phyloP scores from a whole-genome alignment of 2,113 vertebrate genomes.

The Poicephalus gulielmi region DNA sequence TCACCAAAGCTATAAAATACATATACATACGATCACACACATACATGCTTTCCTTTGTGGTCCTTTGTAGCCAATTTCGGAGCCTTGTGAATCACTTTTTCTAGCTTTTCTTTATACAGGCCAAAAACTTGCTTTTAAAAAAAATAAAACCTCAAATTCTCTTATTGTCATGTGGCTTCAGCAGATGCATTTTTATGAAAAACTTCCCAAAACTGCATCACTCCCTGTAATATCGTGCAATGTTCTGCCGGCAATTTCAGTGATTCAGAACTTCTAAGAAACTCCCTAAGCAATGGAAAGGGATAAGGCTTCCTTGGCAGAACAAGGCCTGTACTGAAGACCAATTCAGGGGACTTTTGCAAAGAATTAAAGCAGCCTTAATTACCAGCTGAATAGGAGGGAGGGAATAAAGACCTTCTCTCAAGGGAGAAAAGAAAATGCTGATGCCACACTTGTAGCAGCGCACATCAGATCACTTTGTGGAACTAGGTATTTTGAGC shows the following conservation, averaged over 20 bases:
- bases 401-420: background rate
- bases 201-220: background rate
- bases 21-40: background rate
- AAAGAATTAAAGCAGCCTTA: background rate
- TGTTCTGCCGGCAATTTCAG: background rate
- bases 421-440: background rate
- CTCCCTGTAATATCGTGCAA: background rate
- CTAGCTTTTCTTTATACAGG: background rate
- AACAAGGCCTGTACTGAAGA: background rate
- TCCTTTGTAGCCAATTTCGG: background rate
- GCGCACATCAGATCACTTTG: background rate
- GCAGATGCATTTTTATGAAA: background rate
- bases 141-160: background rate
- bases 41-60: rapidly evolving
- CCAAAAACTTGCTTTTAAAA: background rate
- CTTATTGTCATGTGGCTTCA: background rate
- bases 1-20: background rate
- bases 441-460: background rate
- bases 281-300: background rate
- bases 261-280: background rate
- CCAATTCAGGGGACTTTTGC: background rate
- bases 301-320: background rate
- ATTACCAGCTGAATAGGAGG: background rate
- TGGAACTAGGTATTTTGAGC: background rate
- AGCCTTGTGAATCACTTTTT: background rate